Conservation (phyloP, 2,888 invertebrate genomes). For the Camponotus fellah region DNA sequence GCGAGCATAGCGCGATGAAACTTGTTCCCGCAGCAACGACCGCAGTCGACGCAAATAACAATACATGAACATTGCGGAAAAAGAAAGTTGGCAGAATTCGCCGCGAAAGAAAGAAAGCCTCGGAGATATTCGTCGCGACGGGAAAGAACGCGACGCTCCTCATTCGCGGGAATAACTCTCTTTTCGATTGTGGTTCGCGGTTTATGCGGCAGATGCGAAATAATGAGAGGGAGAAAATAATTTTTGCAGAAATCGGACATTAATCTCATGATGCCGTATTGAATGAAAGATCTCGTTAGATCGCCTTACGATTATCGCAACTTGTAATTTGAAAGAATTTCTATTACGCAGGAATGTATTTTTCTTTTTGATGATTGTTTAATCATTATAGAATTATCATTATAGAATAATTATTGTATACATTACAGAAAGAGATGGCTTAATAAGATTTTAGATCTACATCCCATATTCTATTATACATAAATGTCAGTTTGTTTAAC, state of each 20-base stretch:
- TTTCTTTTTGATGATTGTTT: not conserved
- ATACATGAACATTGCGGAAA: conserved; percentile 58
- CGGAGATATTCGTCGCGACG: conserved; percentile 17
- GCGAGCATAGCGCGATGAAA: conserved; percentile 51
- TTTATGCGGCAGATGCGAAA: conserved; percentile 19
- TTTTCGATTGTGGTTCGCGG: conserved; percentile 39
- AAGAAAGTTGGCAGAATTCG: conserved; percentile 70
- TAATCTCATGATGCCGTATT: conserved; percentile 19
- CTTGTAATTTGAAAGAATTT: conserved; percentile 14
- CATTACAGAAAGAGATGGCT: not conserved
- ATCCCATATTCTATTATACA: not conserved
- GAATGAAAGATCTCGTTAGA: not conserved
- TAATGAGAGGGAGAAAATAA: not conserved
- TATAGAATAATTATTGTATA: not conserved
- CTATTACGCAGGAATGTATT: not conserved
- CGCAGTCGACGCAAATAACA: conserved; percentile 65
- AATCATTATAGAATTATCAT: conserved; percentile 6
- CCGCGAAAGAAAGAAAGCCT: conserved; percentile 44
- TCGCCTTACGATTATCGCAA: not conserved
- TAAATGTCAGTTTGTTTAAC: conserved; percentile 5
- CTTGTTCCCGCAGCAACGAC: conserved; percentile 59
- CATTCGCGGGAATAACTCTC: conserved; percentile 21
- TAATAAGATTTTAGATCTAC: not conserved
- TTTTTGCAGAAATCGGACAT: conserved; percentile 12
- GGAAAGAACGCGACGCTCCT: conserved; percentile 36